These are phyloP conservation scores for Machimus atricapillus DNA, from an alignment of 2,888 invertebrate genomes.

Conservation along the genomic window DNA sequence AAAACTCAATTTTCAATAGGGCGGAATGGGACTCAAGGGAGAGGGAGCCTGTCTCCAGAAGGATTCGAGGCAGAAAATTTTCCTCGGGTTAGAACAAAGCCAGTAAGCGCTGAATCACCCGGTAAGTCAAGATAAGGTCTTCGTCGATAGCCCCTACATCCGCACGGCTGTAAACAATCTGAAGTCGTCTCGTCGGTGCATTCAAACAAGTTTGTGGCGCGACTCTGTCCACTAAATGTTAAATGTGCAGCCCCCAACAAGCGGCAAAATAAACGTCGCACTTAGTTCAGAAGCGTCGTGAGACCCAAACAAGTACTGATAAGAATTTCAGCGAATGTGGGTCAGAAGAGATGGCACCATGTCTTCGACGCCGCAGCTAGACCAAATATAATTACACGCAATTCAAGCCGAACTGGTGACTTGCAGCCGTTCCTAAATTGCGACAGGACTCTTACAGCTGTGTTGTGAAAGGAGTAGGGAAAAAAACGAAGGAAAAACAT, in stretches of 20 bases:
- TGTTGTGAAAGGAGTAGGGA: background rate
- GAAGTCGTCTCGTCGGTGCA: background rate
- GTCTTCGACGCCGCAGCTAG: background rate
- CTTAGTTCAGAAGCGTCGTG: background rate
- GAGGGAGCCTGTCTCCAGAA: background rate
- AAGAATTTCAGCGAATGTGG: background rate
- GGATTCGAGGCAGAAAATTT: background rate
- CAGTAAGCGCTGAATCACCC: background rate
- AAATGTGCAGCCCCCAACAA: background rate
- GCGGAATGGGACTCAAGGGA: background rate
- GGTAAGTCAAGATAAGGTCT: background rate
- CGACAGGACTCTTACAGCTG: slow-evolving; percentile 18
- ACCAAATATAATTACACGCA: background rate
- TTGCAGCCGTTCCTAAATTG: background rate
- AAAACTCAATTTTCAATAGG: background rate
- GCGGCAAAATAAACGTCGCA: background rate
- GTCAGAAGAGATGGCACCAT: background rate
- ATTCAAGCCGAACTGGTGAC: background rate
- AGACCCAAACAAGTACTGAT: background rate
- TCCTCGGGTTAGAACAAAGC: background rate
- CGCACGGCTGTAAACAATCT: background rate
- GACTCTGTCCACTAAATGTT: background rate
- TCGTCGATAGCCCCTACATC: background rate
- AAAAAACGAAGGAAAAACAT: slow-evolving; percentile 8
- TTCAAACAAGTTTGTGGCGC: background rate